phyloP scores from a whole-genome alignment of 2,888 invertebrate species.

The Sphaeridia pumilis region DNA sequence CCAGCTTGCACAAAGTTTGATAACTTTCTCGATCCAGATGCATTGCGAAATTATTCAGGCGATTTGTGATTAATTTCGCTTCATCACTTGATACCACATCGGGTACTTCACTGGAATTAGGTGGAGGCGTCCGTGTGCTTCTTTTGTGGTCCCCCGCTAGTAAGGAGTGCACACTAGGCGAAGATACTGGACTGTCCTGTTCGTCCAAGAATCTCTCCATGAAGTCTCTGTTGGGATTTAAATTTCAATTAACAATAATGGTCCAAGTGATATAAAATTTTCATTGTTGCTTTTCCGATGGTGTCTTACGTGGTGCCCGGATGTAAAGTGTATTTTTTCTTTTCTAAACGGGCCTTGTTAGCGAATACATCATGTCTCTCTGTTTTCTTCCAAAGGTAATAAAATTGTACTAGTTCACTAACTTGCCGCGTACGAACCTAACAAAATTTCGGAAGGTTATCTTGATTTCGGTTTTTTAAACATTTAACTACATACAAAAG shows the following conservation, averaged over 20 bases:
- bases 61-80: constrained; percentile 27
- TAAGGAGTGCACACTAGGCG: constrained; percentile 52
- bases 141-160: constrained; percentile 43
- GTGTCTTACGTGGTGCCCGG: constrained; percentile 66
- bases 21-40: constrained; percentile 35
- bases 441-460: neutral
- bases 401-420: constrained; percentile 91
- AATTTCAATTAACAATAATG: neutral
- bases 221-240: constrained; percentile 51
- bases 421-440: constrained; percentile 82
- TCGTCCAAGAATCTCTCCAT: constrained; percentile 87
- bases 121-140: constrained; percentile 36
- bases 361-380: constrained; percentile 86
- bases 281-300: neutral
- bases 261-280: neutral
- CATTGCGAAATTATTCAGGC: constrained; percentile 35
- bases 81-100: constrained; percentile 14
- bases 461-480: neutral
- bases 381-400: constrained; percentile 90
- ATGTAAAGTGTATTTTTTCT: constrained; percentile 82
- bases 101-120: constrained; percentile 9
- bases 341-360: constrained; percentile 74
- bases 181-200: constrained; percentile 55
- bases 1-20: constrained; percentile 34
- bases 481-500: neutral